A percentile compares a stretch with the other conserved stretches of the same genome.
These are phyloP conservation scores for Desmophyllum pertusum DNA, from an alignment of 92 coral and sea anemone genomes.

Conservation along the genomic window DNA sequence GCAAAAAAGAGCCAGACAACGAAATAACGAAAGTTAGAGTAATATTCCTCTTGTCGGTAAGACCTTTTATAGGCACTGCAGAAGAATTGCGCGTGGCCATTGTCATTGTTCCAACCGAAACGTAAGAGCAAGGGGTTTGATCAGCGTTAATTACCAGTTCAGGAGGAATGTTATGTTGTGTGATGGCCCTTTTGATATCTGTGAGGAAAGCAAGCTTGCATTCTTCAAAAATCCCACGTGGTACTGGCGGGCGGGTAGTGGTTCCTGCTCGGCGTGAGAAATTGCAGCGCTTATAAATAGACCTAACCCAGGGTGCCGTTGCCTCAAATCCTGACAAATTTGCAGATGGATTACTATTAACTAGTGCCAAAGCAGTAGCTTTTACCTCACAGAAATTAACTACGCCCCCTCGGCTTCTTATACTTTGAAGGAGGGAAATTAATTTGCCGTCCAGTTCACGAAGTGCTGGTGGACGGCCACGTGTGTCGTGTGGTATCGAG, in stretches of 20 bases:
- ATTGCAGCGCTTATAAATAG: slow-evolving; percentile 64
- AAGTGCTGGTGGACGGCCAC: slow-evolving; percentile 58
- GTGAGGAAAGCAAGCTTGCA: slow-evolving; percentile 59
- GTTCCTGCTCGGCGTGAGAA: slow-evolving; percentile 65
- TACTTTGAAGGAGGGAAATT: slow-evolving; percentile 44
- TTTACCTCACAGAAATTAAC: slow-evolving; percentile 15
- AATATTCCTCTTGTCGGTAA: slow-evolving; percentile 54
- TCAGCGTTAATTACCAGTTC: slow-evolving; percentile 60
- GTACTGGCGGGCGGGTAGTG: slow-evolving; percentile 64
- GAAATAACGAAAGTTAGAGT: slow-evolving; percentile 56
- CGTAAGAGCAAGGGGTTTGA: slow-evolving; percentile 62
- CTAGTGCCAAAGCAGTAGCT: slow-evolving; percentile 23
- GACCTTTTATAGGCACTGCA: slow-evolving; percentile 53
- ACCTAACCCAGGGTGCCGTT: slow-evolving; percentile 55
- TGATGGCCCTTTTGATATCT: slow-evolving; percentile 48
- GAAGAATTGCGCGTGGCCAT: slow-evolving; percentile 58
- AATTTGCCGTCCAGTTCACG: slow-evolving; percentile 58
- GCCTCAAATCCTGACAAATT: slow-evolving; percentile 50
- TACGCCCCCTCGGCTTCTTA: slow-evolving; percentile 44
- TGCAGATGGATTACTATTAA: not conserved
- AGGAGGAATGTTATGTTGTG: slow-evolving; percentile 53
- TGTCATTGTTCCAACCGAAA: slow-evolving; percentile 66
- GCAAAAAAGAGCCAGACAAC: slow-evolving; percentile 51
- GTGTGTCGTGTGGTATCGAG: slow-evolving; percentile 56
- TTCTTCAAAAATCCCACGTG: slow-evolving; percentile 61